Conservation (phyloP, 2,888 invertebrate genomes). For the Adela reaumurella region DNA sequence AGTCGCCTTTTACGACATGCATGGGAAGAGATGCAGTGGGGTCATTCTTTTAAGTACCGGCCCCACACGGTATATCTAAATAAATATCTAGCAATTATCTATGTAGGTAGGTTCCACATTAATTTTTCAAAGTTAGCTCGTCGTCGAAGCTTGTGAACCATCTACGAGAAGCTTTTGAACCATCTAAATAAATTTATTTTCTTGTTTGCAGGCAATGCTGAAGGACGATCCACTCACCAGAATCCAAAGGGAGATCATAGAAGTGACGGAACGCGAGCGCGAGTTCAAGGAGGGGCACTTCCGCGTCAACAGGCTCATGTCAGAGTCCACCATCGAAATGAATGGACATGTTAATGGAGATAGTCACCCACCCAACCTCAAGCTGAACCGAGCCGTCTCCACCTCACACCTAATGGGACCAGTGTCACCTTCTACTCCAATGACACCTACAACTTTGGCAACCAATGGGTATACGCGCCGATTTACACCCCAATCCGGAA, state of each 20-base stretch:
- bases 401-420: slow-evolving; percentile 44
- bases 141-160: too few species aligned
- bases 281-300: slow-evolving; percentile 67
- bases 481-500: slow-evolving; percentile 62
- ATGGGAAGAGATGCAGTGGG: too few species aligned
- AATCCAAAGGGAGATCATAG: slow-evolving; percentile 86
- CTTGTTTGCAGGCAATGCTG: slow-evolving; percentile 47
- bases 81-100: too few species aligned
- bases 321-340: slow-evolving; percentile 46
- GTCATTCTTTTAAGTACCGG: too few species aligned
- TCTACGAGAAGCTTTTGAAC: background rate
- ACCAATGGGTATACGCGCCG: slow-evolving; percentile 54
- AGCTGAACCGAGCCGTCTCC: slow-evolving; percentile 40
- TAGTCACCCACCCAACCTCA: slow-evolving; percentile 27
- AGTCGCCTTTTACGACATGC: too few species aligned
- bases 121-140: too few species aligned
- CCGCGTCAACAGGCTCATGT: slow-evolving; percentile 38
- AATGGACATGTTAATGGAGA: slow-evolving; percentile 30
- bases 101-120: too few species aligned
- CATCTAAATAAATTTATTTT: slow-evolving; percentile 12
- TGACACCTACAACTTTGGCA: slow-evolving; percentile 31
- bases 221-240: slow-evolving; percentile 72
- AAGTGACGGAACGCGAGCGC: slow-evolving; percentile 79
- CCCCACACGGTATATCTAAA: too few species aligned
- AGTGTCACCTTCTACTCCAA: slow-evolving; percentile 30